Evolutionary conservation across 2,113 vertebrate species (phyloP), one percentile per base, ranked within the genome.

Genomic region (Chionis minor): DNA sequence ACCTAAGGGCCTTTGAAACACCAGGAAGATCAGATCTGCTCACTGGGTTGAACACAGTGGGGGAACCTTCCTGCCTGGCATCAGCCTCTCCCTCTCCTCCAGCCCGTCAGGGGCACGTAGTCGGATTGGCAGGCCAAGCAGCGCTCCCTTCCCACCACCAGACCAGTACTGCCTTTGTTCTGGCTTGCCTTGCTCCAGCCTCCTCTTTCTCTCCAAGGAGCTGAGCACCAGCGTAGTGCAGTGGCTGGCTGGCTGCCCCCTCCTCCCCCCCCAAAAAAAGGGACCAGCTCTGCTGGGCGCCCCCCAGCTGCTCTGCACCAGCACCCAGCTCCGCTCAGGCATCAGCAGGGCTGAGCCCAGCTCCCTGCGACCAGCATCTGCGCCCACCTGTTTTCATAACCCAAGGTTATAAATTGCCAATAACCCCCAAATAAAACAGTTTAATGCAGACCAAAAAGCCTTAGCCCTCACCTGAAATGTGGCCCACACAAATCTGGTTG

Each of bases 1-100:
- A 73, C 75, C 95, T 83, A 82, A 66, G 66, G 62, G 75, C 88
- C 96, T 92, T 83, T 88, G 84, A 87, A 94, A 91, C 86, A 95
- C 82, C 85, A 78, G 92, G 88, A 97, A 96, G 92, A 97, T 44
- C 59, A 74, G 70, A 85, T 94, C 95, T 93, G 71, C 81, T 94
- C 81, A 61, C 33, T 69, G 81, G 83, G 82, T 54, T 90, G 58
- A 81, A 88, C 80, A 59, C 66, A 33, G 77, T 58, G 8, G 52
- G 82, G 33, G 66, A 63, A n/a, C 47, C 52, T 89, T 94, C 77
- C 91, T 94, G 42, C 73, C 66, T 74, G 66, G 69, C 67, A 20
- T 65, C 65, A 47, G 30, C 65, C 91, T 67, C 59, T 93, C 66
- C 82, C 42, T 90, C 83, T 94, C 84, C 94, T 84, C n/a, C 47